phyloP scores from a whole-genome alignment of 2,113 vertebrate genomes.

The Zosterops hypoxanthus region DNA sequence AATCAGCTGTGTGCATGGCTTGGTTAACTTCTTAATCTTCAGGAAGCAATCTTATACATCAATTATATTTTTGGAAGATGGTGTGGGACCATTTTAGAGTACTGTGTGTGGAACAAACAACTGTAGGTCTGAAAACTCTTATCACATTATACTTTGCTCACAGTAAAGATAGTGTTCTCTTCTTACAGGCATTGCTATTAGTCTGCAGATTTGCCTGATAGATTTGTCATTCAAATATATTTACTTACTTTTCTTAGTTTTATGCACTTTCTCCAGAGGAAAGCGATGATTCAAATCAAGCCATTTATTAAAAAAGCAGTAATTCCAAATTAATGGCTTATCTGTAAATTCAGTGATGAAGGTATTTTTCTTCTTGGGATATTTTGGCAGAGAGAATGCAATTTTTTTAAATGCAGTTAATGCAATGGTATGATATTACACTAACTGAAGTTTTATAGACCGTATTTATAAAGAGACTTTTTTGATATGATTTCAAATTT shows the following conservation, averaged over 20 bases:
- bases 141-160: not conserved
- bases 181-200: not conserved
- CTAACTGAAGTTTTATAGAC: not conserved
- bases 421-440: not conserved
- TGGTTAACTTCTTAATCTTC: not conserved
- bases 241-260: not conserved
- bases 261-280: not conserved
- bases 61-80: not conserved
- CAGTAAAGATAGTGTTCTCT: not conserved
- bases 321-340: not conserved
- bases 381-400: not conserved
- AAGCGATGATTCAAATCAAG: not conserved
- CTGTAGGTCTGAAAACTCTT: not conserved
- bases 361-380: not conserved
- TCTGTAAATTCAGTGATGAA: slow-evolving; percentile 18
- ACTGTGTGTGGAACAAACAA: not conserved
- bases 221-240: not conserved
- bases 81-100: not conserved
- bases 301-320: not conserved
- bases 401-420: not conserved
- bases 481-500: not conserved
- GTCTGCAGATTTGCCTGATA: not conserved
- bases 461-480: not conserved
- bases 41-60: not conserved
- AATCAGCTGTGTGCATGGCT: not conserved